Percentiles rank a stretch among this genome's conserved stretches.
Conservation (phyloP, 2,888 invertebrate genomes). For the Cyaniris semiargus region DNA sequence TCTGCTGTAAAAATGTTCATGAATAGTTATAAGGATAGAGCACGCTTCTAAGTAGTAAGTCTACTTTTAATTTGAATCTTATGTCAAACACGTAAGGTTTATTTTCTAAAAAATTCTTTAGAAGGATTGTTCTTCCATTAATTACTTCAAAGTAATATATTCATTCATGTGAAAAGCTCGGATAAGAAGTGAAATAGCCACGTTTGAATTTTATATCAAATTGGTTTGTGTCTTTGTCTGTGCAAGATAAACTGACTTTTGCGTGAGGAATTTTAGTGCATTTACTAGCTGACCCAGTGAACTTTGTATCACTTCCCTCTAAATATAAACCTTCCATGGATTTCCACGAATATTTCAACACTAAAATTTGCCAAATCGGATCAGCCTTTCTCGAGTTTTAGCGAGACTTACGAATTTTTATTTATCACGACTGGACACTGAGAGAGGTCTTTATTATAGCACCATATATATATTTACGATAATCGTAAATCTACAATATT, state of each 20-base stretch:
- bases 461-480: too few species aligned
- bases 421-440: too few species aligned
- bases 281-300: too few species aligned
- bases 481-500: background rate
- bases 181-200: background rate
- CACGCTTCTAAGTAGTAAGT: background rate
- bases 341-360: too few species aligned
- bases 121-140: background rate
- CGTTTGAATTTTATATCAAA: background rate
- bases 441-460: too few species aligned
- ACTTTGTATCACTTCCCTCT: too few species aligned
- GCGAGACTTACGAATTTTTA: too few species aligned
- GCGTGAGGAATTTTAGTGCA: background rate
- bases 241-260: background rate
- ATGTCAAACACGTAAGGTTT: background rate
- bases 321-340: too few species aligned
- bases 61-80: background rate
- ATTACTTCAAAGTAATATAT: slow-evolving; percentile 13
- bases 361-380: too few species aligned
- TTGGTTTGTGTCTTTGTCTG: background rate
- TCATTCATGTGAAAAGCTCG: slow-evolving; percentile 1
- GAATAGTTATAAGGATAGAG: slow-evolving; percentile 1
- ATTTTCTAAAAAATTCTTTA: background rate
- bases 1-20: background rate
- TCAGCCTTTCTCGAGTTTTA: too few species aligned